Evolutionary conservation across 2,888 invertebrate genomes (phyloP), one percentile per base, ranked within the genome.

Genomic region (Spodoptera littoralis): DNA sequence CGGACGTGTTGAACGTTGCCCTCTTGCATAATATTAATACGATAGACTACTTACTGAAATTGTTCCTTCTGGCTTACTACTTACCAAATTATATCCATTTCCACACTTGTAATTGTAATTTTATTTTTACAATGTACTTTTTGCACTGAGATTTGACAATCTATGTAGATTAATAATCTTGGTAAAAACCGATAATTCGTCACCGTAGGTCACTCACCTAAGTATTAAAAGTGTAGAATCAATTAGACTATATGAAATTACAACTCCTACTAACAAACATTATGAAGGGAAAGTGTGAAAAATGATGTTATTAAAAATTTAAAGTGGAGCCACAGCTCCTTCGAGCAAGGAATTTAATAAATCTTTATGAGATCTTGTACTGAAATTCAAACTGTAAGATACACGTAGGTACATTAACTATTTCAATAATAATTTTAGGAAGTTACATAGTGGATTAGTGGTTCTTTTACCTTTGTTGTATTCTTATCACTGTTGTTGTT

Each of bases 281-380:
- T 77, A 80, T 81, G 73, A 68, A 73, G 70, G 61, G 62, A 51
- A 74, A 81, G 74, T 79, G 81, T 81, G 76, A 84, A 84, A 82
- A 83, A 82, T 84, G 76, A 82, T 86, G 84, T 86, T 86, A 84
- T 84, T 87, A 85, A 88, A 36, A 83, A 85, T 84, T 85, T 82
- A 73, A 81, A 78, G 76, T 70, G 74, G 64, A 77, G 78, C 76
- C 75, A 77, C 77, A 75, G 77, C 76, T 83, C 82, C 78, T 82
- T 79, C 75, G 63, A 77, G 82, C 72, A 65, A 52, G 73, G 85
- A 86, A 87, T 88, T 88, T 89, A 87, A 90, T 90, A 87, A 75
- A 87, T 84, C 77, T 84, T 87, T 85, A 88, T 88, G 83, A 88
- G 76, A 85, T 86, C 85, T 77, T 79, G 76, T 71, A 60, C 65